Conservation (phyloP, 2,797 vertebrate genomes). For the Siniperca undulata region DNA sequence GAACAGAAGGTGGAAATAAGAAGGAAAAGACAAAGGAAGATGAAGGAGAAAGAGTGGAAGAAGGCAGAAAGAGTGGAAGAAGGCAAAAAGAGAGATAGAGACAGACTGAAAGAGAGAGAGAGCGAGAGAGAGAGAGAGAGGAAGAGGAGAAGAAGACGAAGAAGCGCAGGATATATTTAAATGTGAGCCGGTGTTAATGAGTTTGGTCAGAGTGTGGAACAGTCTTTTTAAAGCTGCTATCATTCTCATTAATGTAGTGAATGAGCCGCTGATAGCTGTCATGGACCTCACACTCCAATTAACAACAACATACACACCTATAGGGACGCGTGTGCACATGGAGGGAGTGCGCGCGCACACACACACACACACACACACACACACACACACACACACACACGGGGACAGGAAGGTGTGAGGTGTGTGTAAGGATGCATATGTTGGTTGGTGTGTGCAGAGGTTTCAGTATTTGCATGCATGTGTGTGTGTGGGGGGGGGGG, state of each 20-base stretch:
- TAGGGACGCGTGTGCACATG: constrained; percentile 2
- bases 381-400: constrained; percentile 48
- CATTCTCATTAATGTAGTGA: constrained; percentile 99
- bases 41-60: background rate
- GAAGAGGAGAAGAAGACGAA: background rate
- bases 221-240: constrained; percentile 98
- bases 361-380: constrained; percentile 41
- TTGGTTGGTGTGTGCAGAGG: constrained; percentile 11
- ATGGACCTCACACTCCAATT: constrained; percentile 99
- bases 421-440: constrained; percentile 19
- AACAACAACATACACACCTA: constrained; percentile 81
- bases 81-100: background rate
- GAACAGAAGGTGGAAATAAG: background rate
- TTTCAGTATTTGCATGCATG: constrained; percentile 11
- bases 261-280: constrained; percentile 98
- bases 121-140: constrained; percentile 2
- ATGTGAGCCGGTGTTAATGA: constrained; percentile 98
- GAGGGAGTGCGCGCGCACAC: background rate
- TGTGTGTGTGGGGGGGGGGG: background rate
- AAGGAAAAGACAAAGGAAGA: background rate
- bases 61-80: too few species aligned
- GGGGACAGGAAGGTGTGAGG: background rate
- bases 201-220: constrained; percentile 99
- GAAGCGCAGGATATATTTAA: constrained; percentile 88
- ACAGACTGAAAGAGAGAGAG: background rate